Evolutionary conservation across 2,888 invertebrate genomes (phyloP).

Genomic region (Carterocephalus palaemon): DNA sequence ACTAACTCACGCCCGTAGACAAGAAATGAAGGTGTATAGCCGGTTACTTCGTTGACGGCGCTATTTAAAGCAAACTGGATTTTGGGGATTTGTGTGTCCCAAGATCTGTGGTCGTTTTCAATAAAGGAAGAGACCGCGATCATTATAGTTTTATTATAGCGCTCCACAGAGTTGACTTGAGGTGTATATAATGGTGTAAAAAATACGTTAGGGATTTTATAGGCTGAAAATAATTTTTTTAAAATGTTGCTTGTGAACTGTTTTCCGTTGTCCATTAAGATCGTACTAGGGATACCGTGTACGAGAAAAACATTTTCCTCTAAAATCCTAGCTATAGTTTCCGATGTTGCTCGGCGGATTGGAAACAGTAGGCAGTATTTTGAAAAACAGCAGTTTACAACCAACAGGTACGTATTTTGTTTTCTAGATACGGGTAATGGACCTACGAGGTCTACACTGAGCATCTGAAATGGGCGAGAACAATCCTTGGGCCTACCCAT

Average conservation of each 20-base stretch:
- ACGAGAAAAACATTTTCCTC: slow-evolving; percentile 23
- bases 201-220: slow-evolving; percentile 19
- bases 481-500: slow-evolving; percentile 27
- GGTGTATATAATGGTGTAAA: slow-evolving; percentile 23
- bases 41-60: slow-evolving; percentile 21
- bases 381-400: slow-evolving; percentile 25
- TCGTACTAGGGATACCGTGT: slow-evolving; percentile 27
- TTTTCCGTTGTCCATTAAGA: slow-evolving; percentile 22
- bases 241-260: slow-evolving; percentile 22
- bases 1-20: slow-evolving; percentile 29
- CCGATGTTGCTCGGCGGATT: slow-evolving; percentile 15
- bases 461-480: slow-evolving; percentile 26
- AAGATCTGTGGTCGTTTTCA: slow-evolving; percentile 17
- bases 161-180: slow-evolving; percentile 17
- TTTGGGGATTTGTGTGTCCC: slow-evolving; percentile 12
- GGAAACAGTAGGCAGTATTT: slow-evolving; percentile 25
- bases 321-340: slow-evolving; percentile 6
- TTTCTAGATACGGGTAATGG: slow-evolving; percentile 18
- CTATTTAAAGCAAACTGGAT: slow-evolving; percentile 22
- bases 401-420: slow-evolving; percentile 10
- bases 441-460: slow-evolving; percentile 20
- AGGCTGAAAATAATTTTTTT: slow-evolving; percentile 5
- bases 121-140: slow-evolving; percentile 16
- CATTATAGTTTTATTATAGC: slow-evolving; percentile 24
- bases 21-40: slow-evolving; percentile 29